Conservation (phyloP, 2,113 vertebrate species). For the Chaetodon trifascialis region DNA sequence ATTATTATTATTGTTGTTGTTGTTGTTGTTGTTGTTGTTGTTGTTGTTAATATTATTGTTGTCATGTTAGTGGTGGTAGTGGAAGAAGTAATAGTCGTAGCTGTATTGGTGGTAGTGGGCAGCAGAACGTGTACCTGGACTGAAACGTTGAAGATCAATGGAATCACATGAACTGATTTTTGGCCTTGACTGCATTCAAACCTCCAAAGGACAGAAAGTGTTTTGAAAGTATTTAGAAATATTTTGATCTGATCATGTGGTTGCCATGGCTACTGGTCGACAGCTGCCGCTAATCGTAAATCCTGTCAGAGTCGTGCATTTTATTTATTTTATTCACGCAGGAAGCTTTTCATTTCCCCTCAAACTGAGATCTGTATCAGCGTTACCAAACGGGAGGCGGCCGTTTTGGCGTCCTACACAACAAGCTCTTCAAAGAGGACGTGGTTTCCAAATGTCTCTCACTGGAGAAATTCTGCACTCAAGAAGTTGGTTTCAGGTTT, state of each 20-base stretch:
- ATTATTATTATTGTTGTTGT: background rate
- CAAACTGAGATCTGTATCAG: background rate
- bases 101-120: too few relatives aligned
- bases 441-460: slow-evolving; percentile 14
- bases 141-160: background rate
- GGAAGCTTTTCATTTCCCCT: background rate
- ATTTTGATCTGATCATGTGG: background rate
- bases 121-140: background rate
- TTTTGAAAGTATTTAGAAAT: background rate
- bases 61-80: background rate
- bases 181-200: background rate
- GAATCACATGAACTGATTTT: background rate
- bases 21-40: too few relatives aligned
- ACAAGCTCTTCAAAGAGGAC: background rate
- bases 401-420: slow-evolving; percentile 1
- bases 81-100: background rate
- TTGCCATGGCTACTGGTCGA: background rate
- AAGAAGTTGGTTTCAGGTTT: slow-evolving; percentile 1
- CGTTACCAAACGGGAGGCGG: background rate
- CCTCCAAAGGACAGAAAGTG: background rate
- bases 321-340: background rate
- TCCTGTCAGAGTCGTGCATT: background rate
- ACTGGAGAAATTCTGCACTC: slow-evolving; percentile 2
- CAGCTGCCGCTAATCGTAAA: background rate
- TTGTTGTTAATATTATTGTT: too few relatives aligned